Evolutionary conservation across 2,888 invertebrate species (phyloP), one percentile per base, ranked within the genome.

Genomic region (Hirtodrosophila trivittata): DNA sequence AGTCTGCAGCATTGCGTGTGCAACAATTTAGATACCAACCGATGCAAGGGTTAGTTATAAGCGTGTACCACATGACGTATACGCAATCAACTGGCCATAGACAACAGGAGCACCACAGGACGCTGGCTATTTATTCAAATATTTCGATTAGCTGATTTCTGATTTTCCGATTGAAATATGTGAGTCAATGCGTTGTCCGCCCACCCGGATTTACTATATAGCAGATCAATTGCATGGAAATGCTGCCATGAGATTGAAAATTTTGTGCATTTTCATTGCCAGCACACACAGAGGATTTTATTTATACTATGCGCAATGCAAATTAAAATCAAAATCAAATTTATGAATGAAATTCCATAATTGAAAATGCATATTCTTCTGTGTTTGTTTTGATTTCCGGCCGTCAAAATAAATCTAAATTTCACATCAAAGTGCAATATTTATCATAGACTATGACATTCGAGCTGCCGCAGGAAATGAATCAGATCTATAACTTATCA

Each of bases 381-480:
- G 39, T 65, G 42, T 67, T 57, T 64, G 49, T 62, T 70, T 50
- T 47, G 59, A 67, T 50, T 82, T 77, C 83, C 83, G 75, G 38
- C 43, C 52, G 49, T 60, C 63, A 37, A 66, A 63, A 66, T 60
- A 67, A 66, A 81, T 69, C 58, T 74, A 66, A 67, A 60, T 54
- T 10, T 14, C 49, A 76, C 71, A 71, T 84, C 85, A 84, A 84
- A 77, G 81, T 42, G 58, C 49, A 62, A 47, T 33, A 49, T 54
- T 47, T 51, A 30, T 30, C 47, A 32, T 37, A 16, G 21, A 55
- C 38, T 45, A 42, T 59, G 70, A 80, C 63, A 85, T 78, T 72
- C 59, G 68, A 67, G 66, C 62, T 51, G 62, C 16, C 45, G 57
- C 56, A 62, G 86, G 83, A 86, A 83, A 65, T 85, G 74, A 78